A percentile compares a stretch with the other conserved stretches of the same genome.
Conservation (phyloP, 2,888 invertebrate genomes). For the Leptopilina syphax region DNA sequence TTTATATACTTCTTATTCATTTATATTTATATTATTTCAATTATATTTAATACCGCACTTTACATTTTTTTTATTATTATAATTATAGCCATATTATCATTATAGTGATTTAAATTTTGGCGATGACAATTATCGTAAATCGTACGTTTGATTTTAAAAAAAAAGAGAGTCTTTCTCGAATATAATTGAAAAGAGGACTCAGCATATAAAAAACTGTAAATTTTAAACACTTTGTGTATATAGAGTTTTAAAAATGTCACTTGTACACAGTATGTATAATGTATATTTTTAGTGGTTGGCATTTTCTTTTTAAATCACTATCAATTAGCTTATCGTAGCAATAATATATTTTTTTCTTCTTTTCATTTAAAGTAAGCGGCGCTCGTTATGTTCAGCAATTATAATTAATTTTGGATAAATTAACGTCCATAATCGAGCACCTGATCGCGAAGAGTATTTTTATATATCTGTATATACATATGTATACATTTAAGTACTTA, state of each 20-base stretch:
- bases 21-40: too few relatives aligned
- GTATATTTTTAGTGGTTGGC: neutral
- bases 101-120: neutral
- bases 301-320: constrained; percentile 10
- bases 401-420: constrained; percentile 29
- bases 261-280: neutral
- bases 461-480: neutral
- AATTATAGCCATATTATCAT: too few relatives aligned
- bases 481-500: neutral
- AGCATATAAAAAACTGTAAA: neutral
- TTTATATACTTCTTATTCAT: neutral
- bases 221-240: neutral
- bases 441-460: neutral
- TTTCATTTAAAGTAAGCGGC: neutral
- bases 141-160: neutral
- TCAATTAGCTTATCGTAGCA: constrained; percentile 35
- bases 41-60: too few relatives aligned
- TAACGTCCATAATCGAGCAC: constrained; percentile 10
- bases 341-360: constrained; percentile 23
- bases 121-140: constrained; percentile 13
- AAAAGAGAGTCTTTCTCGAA: neutral
- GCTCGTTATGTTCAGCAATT: constrained; percentile 8
- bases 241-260: neutral
- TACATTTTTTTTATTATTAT: too few relatives aligned
- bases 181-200: constrained; percentile 16